Evolutionary conservation across 2,888 invertebrate genomes (phyloP), one percentile per base, ranked within the genome.

Genomic region (Stegophylla sp.): DNA sequence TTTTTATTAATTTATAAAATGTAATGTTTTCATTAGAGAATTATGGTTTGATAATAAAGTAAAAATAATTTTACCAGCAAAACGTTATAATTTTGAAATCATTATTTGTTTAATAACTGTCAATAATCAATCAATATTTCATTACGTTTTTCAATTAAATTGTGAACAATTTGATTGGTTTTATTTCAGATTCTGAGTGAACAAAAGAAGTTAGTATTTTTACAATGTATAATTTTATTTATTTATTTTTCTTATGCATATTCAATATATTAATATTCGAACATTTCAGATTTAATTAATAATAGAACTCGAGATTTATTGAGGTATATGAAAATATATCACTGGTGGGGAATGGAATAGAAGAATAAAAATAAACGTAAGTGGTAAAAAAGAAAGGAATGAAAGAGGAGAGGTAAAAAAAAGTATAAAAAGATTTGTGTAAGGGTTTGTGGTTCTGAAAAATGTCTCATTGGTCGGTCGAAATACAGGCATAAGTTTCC

Each of bases 401-500:
- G 59, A 59, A 75, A 61, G 45, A 51, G 63, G 51, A 23, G 41
- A 64, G 23, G 20, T n/a, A 64, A 20, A 3, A 7, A n/a, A 61
- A 41, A 61, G 45, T 82, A 66, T 56, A 81, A 63, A 81, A 64
- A n/a, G 82, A 45, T 82, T 48, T 48, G 13, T 26, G 9, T n/a
- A n/a, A 26, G 56, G 67, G 59, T 67, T 77, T 67, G 67, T 45
- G 56, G 15, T 53, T 48, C 23, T 28, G 20, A 28, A 28, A 77
- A 67, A 77, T 67, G 56, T 67, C 43, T 53, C 53, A 77, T 67
- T 77, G 43, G 41, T 28, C 26, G 43, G 7, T 5, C 12, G 51
- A 12, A 23, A 7, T 26, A 64, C 13, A 51, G 7, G 64, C 13
- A 17, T 0, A 13, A 34, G 15, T 28, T 34, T 71, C 41, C 1